These are phyloP conservation scores for human (Homo sapiens) DNA, from an alignment of 2,113 vertebrate species.

Conservation along the genomic window GRCh38 chr6:81861501-81862000, in stretches of 20 bases:
- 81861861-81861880: not conserved
- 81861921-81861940: not conserved
- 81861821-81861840: not conserved
- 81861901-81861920: not conserved
- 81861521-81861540: not conserved
- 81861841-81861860: not conserved
- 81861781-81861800: not conserved
- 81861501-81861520: not conserved
- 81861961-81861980: not conserved
- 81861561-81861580: not conserved
- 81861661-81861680: not conserved
- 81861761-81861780: not conserved
- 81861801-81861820: not conserved
- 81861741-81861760: not conserved
- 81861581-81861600: not conserved
- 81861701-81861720: not conserved
- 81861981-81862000: not conserved
- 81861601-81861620: not conserved
- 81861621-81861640: not conserved
- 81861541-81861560: not conserved
- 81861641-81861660: not conserved
- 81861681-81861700: not conserved
- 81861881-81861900: not conserved
- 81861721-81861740: not conserved
- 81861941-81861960: not conserved